phyloP scores from a whole-genome alignment of 2,888 invertebrate genomes.

The Nymphalis polychloros region DNA sequence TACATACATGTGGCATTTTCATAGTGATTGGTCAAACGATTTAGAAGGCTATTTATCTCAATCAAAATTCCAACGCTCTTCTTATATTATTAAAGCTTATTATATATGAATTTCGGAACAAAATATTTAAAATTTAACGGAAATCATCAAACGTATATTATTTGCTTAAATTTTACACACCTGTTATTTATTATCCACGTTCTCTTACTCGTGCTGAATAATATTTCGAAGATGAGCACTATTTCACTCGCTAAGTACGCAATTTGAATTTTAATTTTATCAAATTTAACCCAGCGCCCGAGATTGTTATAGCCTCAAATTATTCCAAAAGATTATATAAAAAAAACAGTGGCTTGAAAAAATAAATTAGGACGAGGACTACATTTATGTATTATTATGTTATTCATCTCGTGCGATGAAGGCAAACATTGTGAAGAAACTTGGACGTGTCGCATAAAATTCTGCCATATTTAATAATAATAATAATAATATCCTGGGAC shows the following conservation, averaged over 20 bases:
- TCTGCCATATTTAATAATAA: too few relatives aligned
- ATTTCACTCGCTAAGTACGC: slow-evolving; percentile 20
- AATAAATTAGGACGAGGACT: too few relatives aligned
- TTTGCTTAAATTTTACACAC: slow-evolving; percentile 3
- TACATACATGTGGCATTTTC: too few relatives aligned
- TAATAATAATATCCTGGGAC: too few relatives aligned
- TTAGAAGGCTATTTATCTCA: too few relatives aligned
- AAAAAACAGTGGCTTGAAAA: not conserved
- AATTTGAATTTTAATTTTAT: slow-evolving; percentile 20
- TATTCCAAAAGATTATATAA: not conserved
- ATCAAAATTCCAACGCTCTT: not conserved
- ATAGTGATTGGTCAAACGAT: too few relatives aligned
- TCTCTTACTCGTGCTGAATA: slow-evolving; percentile 22
- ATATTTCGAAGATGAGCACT: slow-evolving; percentile 10
- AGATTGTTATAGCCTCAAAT: not conserved
- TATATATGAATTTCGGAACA: not conserved
- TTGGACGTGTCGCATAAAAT: too few relatives aligned
- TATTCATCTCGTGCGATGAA: too few relatives aligned
- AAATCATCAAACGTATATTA: not conserved
- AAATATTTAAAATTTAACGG: not conserved
- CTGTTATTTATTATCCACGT: slow-evolving; percentile 15
- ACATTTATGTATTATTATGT: too few relatives aligned
- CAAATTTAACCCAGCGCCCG: slow-evolving; percentile 12
- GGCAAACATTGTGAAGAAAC: too few relatives aligned
- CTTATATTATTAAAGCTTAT: not conserved